Evolutionary conservation across 2,797 vertebrate species (phyloP).

Genomic region (Buphagus erythrorhynchus): DNA sequence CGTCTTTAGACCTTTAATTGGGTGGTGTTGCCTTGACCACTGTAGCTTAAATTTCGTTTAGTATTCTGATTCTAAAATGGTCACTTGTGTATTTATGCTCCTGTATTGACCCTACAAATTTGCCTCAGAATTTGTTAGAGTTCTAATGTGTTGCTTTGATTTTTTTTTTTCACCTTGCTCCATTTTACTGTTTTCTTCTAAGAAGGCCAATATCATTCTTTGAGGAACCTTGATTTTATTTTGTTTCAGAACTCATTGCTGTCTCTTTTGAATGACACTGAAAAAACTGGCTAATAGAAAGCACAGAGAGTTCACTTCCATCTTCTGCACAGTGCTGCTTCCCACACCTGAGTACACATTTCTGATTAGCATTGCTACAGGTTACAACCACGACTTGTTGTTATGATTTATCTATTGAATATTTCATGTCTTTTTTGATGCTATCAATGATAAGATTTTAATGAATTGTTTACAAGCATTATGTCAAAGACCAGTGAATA

Average conservation of each 20-base stretch:
- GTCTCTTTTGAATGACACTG: not conserved
- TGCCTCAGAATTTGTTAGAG: constrained; percentile 2
- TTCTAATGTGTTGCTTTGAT: not conserved
- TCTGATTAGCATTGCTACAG: not conserved
- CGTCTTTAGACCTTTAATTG: constrained; percentile 55
- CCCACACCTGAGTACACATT: not conserved
- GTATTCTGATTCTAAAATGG: constrained; percentile 43
- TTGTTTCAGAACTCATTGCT: not conserved
- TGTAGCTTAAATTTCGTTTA: constrained; percentile 52
- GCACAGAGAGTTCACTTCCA: not conserved
- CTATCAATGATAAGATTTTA: not conserved
- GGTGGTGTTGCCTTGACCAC: constrained; percentile 58
- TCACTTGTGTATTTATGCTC: constrained; percentile 28
- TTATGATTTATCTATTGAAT: constrained; percentile 2
- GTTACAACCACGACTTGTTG: not conserved
- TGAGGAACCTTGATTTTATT: not conserved
- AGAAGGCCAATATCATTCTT: not conserved
- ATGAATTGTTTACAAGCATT: constrained; percentile 26
- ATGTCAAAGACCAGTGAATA: not conserved
- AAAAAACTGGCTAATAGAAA: not conserved
- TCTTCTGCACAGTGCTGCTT: not conserved
- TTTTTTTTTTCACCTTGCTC: not conserved
- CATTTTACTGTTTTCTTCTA: not conserved
- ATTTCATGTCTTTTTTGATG: constrained; percentile 14
- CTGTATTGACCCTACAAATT: constrained; percentile 24